A percentile compares a stretch with the other conserved stretches of the same genome.
phyloP scores from a whole-genome alignment of 2,113 vertebrate species.

The Pithys albifrons region DNA sequence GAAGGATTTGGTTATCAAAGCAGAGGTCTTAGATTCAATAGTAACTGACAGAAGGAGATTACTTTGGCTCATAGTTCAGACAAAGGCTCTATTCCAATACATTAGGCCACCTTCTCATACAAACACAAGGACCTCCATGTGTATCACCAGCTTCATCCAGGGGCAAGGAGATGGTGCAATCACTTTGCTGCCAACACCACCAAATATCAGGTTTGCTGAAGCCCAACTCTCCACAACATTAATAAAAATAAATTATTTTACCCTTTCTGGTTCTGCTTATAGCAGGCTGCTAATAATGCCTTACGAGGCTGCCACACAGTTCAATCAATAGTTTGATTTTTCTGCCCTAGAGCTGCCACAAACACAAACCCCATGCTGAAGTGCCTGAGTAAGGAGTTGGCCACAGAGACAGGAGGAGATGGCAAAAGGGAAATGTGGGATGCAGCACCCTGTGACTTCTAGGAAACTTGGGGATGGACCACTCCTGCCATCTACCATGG shows the following conservation, averaged over 20 bases:
- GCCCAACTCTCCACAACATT: neutral
- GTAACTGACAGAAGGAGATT: neutral
- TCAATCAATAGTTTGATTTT: slow-evolving; percentile 73
- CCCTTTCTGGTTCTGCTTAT: slow-evolving; percentile 1
- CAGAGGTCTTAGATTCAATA: slow-evolving; percentile 27
- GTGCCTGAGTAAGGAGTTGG: neutral
- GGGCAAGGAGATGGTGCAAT: neutral
- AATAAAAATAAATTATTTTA: slow-evolving; percentile 29
- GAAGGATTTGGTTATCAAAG: slow-evolving; percentile 19
- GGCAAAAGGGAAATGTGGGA: neutral
- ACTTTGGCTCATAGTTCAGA: neutral
- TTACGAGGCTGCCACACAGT: slow-evolving; percentile 17
- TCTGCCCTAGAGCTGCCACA: slow-evolving; percentile 53
- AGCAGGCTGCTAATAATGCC: slow-evolving; percentile 31
- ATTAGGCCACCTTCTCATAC: neutral
- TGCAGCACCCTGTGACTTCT: neutral
- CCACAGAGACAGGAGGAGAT: accelerated
- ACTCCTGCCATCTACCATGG: neutral
- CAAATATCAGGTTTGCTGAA: neutral
- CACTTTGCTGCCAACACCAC: neutral
- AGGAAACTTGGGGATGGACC: neutral
- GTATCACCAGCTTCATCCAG: neutral
- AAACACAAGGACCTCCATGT: neutral
- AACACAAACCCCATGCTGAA: neutral
- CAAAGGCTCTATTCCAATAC: neutral